Evolutionary conservation across 2,113 vertebrate genomes (phyloP), one percentile per base, ranked within the genome.

Genomic region (Elgaria multicarinata): DNA sequence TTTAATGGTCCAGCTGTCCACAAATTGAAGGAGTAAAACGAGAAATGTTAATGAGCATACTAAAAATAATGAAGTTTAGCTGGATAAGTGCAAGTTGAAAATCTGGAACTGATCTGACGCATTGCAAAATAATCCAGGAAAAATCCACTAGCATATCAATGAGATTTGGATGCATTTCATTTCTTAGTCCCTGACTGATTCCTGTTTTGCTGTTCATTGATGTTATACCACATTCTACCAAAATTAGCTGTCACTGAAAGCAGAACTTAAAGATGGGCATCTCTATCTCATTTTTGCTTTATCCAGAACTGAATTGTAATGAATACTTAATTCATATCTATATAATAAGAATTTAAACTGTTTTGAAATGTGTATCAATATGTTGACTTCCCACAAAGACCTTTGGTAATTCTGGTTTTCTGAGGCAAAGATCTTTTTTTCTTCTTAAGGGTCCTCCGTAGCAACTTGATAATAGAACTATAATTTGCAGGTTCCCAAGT

Each of bases 21-120:
- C 84, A 91, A 50, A 89, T 74, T 90, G 91, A 91, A 83, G 62
- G 79, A 92, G 93, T 92, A 92, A 91, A 93, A 74, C 83, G 90
- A 94, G 66, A 94, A 95, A 91, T 94, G 89, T 92, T 94, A 94
- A 95, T 94, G 90, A 95, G 83, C 88, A 95, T 92, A 95, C 78
- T 88, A 90, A 92, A 95, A 95, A 86, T 94, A 96, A 95, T 84
- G 92, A 94, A 91, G 31, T 90, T 84, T 95, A 95, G 90, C 91
- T 94, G 92, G 92, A 67, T 71, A 92, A 94, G 72, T 89, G 62
- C 82, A 58, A 92, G 72, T 87, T 94, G 92, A 91, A 92, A 96
- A 95, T 93, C 95, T 95, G 90, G 94, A 96, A 72, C 92, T 92
- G 90, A 91, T 95, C 87, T 87, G 89, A 92, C 44, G 91, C 88